These are phyloP conservation scores for Nycticebus coucang DNA, from an alignment of 2,113 vertebrate species.

Conservation along the genomic window DNA sequence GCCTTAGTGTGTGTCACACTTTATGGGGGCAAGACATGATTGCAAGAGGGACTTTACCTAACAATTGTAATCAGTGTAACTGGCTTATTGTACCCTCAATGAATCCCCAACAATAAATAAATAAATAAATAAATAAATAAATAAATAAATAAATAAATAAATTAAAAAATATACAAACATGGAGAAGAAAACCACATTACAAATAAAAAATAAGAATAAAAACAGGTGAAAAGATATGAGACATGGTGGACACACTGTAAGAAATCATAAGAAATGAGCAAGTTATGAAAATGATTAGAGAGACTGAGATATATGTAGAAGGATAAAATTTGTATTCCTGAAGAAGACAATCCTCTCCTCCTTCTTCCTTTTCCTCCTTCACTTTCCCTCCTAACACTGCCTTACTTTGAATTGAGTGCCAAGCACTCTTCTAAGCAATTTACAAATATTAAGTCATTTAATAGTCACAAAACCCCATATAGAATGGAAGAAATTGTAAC, in stretches of 20 bases:
- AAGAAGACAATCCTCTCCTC: background rate
- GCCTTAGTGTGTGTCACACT: no score
- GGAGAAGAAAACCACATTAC: background rate
- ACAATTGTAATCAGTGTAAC: no score
- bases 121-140: no score
- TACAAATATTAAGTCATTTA: background rate
- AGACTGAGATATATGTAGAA: background rate
- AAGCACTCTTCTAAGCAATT: background rate
- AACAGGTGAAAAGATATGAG: background rate
- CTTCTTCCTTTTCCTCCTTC: background rate
- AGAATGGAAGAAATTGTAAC: background rate
- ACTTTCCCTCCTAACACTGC: no score
- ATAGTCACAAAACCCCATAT: background rate
- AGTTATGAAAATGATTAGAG: background rate
- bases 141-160: no score
- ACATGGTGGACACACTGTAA: background rate
- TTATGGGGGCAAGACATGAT: no score
- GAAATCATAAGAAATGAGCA: background rate
- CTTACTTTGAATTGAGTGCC: background rate
- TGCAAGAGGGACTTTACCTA: no score
- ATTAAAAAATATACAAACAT: background rate
- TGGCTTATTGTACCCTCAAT: no score
- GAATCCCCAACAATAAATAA: no score
- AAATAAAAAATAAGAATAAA: slow-evolving; percentile 35
- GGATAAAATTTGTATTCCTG: background rate